A percentile compares a stretch with the other conserved stretches of the same genome.
Evolutionary conservation across 2,113 vertebrate species (phyloP).

Genomic region (Melanerpes aurifrons): DNA sequence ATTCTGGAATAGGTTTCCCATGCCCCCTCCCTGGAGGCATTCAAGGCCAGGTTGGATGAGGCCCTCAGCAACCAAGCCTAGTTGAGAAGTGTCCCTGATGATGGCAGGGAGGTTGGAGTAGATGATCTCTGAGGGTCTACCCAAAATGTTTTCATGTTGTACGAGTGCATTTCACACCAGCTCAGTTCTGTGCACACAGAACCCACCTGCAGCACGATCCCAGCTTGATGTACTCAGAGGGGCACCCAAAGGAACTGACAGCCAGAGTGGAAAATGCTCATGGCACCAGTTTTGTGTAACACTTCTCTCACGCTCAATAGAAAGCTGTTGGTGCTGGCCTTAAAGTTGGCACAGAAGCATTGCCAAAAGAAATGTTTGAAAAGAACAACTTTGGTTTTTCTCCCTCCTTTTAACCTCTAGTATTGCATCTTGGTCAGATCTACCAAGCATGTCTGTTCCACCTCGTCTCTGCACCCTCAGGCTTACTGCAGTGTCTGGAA

Average conservation of each 20-base stretch:
- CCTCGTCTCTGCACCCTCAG: not conserved
- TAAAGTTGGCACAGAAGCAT: not conserved
- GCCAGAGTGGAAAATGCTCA: not conserved
- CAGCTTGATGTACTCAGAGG: rapidly evolving
- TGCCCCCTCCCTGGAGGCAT: too few relatives aligned
- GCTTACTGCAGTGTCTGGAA: not conserved
- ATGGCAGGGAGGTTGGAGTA: too few relatives aligned
- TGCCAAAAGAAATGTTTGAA: not conserved
- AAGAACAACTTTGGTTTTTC: not conserved
- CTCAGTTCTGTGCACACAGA: not conserved
- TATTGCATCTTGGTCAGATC: not conserved
- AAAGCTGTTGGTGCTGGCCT: not conserved
- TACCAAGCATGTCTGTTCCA: not conserved
- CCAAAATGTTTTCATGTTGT: not conserved
- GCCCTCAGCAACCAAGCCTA: too few relatives aligned
- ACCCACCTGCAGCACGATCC: not conserved
- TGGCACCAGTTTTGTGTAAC: rapidly evolving
- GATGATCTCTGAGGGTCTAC: too few relatives aligned
- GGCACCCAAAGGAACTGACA: not conserved
- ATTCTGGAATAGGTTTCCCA: too few relatives aligned
- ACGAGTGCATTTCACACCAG: not conserved
- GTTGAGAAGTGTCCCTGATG: too few relatives aligned
- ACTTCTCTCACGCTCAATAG: not conserved
- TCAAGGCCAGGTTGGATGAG: too few relatives aligned
- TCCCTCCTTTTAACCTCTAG: not conserved